phyloP scores from a whole-genome alignment of 2,888 invertebrate species.

The Onchidella celtica region DNA sequence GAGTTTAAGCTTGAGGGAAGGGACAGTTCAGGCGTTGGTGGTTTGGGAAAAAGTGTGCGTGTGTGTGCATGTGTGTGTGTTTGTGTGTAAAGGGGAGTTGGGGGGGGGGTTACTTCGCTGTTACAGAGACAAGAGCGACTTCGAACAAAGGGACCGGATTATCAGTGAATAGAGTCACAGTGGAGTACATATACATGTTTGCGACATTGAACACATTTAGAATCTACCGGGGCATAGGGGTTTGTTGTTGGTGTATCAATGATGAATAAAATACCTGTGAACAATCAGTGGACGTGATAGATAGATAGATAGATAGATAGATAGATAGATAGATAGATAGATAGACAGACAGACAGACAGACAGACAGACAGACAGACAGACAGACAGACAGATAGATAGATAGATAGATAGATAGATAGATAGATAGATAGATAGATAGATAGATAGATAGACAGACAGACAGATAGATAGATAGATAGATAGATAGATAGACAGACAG shows the following conservation, averaged over 20 bases:
- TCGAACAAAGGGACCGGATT: too few relatives aligned
- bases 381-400: background rate
- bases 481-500: background rate
- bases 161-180: too few relatives aligned
- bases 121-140: too few relatives aligned
- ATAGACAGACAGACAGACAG: background rate
- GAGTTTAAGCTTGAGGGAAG: too few relatives aligned
- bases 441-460: background rate
- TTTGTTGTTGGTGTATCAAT: too few relatives aligned
- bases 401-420: background rate
- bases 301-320: constrained; percentile 3
- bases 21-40: too few relatives aligned
- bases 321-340: background rate
- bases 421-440: background rate
- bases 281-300: background rate
- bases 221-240: too few relatives aligned
- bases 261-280: too few relatives aligned
- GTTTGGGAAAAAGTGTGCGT: too few relatives aligned
- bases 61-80: background rate
- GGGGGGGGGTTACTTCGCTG: too few relatives aligned
- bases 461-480: background rate
- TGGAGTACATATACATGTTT: too few relatives aligned
- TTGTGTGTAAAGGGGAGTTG: constrained; percentile 13
- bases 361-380: background rate
- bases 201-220: too few relatives aligned